Evolutionary conservation across 1,140 invertebrate genomes (phyloP), one percentile per base, ranked within the genome.

Genomic region (Samia ricini): DNA sequence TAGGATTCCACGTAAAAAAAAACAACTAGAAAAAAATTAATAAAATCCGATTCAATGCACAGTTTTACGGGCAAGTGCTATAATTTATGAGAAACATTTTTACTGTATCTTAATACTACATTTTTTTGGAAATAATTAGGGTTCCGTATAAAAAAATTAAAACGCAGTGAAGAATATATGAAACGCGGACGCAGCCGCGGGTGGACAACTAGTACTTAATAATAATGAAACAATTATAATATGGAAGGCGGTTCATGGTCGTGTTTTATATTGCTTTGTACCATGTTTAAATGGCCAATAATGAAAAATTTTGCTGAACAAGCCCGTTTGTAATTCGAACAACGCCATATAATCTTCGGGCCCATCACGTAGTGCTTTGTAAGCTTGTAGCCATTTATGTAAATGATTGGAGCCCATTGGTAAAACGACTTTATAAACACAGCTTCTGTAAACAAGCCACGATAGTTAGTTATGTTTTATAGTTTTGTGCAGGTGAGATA

Each of bases 311-410:
- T 24, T 12, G 52, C 52, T n/a, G 52, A 55, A 55, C 52, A 55
- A 0, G 10, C 52, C 6, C 52, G 52, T 55, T 55, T 55, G 52
- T 55, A 55, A 18, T 23, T 24, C 20, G 21, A 70, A 54, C 79
- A 81, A 49, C 63, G 61, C 79, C 79, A 81, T 19, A 77, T 60
- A 0, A 60, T 76, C 54, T 68, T 75, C 19, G 18, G 2, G 0
- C 74, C 72, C 3, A 55, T 18, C 1, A 42, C 10, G 19, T 65
- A 49, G 42, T 81, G 79, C 0, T 64, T 65, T 12, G 66, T 56
- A 71, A 76, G 81, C 22, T 71, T 74, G 62, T 72, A 76, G 0
- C 69, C 69, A 7, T 19, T n/a, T 21, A 36, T 36, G 15, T 4
- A 19, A 19, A 74, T 36, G 36, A 71, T 55, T 18, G 42, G 66